Percentiles rank a stretch among this genome's conserved stretches.
Conservation (phyloP, 2,888 invertebrate genomes). For the Drosophila meridiana region DNA sequence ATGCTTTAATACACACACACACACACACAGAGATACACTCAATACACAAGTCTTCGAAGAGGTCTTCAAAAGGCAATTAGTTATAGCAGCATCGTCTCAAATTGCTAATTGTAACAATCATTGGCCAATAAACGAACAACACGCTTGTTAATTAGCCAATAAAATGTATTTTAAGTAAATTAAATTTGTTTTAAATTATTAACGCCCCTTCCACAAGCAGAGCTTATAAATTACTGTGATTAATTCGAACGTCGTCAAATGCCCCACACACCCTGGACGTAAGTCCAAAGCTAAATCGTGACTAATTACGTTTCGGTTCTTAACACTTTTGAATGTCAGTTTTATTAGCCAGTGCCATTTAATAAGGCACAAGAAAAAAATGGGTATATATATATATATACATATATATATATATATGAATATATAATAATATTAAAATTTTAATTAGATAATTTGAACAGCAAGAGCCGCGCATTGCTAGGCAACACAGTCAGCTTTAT, state of each 20-base stretch:
- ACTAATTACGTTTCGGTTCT: conserved; percentile 61
- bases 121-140: conserved; percentile 26
- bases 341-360: conserved; percentile 61
- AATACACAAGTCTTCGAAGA: background rate
- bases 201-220: conserved; percentile 24
- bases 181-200: conserved; percentile 25
- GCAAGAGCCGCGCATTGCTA: conserved; percentile 24
- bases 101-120: conserved; percentile 27
- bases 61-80: conserved; percentile 3
- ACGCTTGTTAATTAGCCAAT: conserved; percentile 19
- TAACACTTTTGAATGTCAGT: conserved; percentile 43
- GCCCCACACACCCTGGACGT: conserved; percentile 16
- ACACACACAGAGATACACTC: background rate
- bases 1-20: conserved; percentile 12
- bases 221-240: conserved; percentile 52
- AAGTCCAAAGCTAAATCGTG: conserved; percentile 34
- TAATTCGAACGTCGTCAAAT: conserved; percentile 36
- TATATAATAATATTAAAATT: conserved; percentile 22
- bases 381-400: background rate
- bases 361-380: conserved; percentile 45
- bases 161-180: conserved; percentile 22
- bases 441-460: conserved; percentile 59
- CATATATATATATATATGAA: background rate
- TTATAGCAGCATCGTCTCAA: conserved; percentile 13
- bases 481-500: conserved; percentile 36